These are phyloP conservation scores for Arvicanthis niloticus DNA, from an alignment of 2,113 vertebrate species.

Conservation along the genomic window DNA sequence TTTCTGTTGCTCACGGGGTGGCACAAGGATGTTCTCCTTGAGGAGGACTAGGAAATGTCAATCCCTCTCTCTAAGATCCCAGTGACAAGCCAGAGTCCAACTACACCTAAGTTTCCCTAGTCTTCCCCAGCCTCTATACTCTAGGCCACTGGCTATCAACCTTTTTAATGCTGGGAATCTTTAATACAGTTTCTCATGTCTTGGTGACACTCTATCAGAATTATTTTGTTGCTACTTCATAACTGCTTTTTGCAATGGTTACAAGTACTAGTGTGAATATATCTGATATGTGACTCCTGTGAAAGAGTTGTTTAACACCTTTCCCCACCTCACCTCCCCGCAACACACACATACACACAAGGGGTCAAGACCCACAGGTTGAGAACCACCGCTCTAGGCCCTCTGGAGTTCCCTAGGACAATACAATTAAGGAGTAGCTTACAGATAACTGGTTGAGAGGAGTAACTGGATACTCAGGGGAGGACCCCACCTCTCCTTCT, in stretches of 20 bases:
- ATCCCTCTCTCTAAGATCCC: not conserved
- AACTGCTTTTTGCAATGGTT: not conserved
- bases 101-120: not conserved
- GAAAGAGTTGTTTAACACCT: not conserved
- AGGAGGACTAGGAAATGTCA: not conserved
- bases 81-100: not conserved
- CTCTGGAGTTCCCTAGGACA: not conserved
- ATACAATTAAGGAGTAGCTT: not conserved
- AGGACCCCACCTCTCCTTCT: not conserved
- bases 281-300: not conserved
- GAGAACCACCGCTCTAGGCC: not conserved
- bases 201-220: not conserved
- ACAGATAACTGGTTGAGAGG: not conserved
- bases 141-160: not conserved
- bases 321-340: not conserved
- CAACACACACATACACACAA: not conserved
- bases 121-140: not conserved
- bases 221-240: not conserved
- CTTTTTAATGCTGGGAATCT: not conserved
- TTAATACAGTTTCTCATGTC: not conserved
- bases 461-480: too few species aligned
- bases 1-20: not conserved
- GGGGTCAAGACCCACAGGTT: not conserved
- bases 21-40: not conserved
- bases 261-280: not conserved